These are phyloP conservation scores for Julus scandinavius DNA, from an alignment of 2,888 invertebrate species.

Conservation along the genomic window DNA sequence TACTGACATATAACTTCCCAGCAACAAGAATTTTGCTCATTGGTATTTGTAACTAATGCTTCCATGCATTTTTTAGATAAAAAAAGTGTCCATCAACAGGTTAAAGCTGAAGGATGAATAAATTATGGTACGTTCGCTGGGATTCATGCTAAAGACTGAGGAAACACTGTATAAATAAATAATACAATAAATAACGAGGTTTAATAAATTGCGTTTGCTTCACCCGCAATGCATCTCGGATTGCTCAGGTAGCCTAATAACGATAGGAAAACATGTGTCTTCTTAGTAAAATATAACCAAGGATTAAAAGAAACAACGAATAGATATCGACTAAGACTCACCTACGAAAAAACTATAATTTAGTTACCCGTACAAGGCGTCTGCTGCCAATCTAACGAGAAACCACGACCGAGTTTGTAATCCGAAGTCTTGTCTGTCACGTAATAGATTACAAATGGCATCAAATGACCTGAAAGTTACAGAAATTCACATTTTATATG, in stretches of 20 bases:
- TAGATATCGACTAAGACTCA: conserved; percentile 43
- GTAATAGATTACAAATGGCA: conserved; percentile 58
- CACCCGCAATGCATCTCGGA: background rate
- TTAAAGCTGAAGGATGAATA: background rate
- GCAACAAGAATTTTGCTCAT: background rate
- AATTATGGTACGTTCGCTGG: background rate
- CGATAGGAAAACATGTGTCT: background rate
- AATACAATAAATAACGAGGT: conserved; percentile 6
- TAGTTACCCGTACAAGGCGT: conserved; percentile 58
- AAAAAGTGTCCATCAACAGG: background rate
- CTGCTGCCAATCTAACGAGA: conserved; percentile 58
- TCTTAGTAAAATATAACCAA: background rate
- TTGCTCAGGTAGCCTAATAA: conserved; percentile 8
- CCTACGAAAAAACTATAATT: conserved; percentile 48
- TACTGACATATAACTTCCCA: background rate
- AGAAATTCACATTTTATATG: background rate
- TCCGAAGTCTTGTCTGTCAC: conserved; percentile 58
- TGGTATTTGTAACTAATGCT: background rate
- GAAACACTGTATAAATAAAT: background rate
- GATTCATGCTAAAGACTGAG: background rate
- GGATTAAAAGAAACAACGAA: background rate
- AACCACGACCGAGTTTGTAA: conserved; percentile 57
- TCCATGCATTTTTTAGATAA: background rate
- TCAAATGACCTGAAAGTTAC: conserved; percentile 56
- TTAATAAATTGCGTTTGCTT: background rate